Base-by-base conservation (phyloP, 2,113 vertebrate species). In the Oenanthe melanoleuca region DNA sequence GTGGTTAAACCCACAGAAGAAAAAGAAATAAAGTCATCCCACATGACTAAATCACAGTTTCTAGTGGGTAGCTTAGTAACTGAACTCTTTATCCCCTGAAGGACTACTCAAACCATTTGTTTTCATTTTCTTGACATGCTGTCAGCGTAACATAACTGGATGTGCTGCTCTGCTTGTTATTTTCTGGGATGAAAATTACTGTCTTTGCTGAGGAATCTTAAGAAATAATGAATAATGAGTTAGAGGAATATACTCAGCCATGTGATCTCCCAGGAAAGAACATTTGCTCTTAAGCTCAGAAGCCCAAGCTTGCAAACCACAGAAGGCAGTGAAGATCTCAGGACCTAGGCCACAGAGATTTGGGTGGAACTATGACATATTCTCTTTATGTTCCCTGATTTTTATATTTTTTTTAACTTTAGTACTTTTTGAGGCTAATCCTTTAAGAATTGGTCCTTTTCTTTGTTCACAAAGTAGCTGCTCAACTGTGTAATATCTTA, bases 71-170 rank as follows among this genome's bases (percentile, higher is more conserved):
- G 75, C 94, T 94, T 96, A 95, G 96, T 97, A 96, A 97, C 88
- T 96, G 92, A 97, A 97, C 86, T 86, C 96, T 96, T 92, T 88
- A 86, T 97, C 40, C 95, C 93, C 93, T 95, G 44, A 34, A 96
- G 93, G 93, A 94, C 88, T 57, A n/a, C 75, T 96, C 94, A 95
- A 92, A 94, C 61, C 79, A 92, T 97, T 98, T 97, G 94, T 97
- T 98, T 98, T 97, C 90, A 97, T 97, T 97, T 97, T 93, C 93
- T 94, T 98, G 95, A 97, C 91, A 92, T 97, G 73, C 66, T 97
- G 89, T 97, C 94, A 93, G 86, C 79, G 75, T 86, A 93, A 88
- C 87, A 92, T 88, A 96, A 94, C 93, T 83, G 87, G 33, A 95
- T 92, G 75, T 79, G 56, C 80, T 93, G 86, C 89, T 95, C 81